Evolutionary conservation across 1,140 invertebrate species (phyloP).

Genomic region (Trialeurodes vaporariorum): DNA sequence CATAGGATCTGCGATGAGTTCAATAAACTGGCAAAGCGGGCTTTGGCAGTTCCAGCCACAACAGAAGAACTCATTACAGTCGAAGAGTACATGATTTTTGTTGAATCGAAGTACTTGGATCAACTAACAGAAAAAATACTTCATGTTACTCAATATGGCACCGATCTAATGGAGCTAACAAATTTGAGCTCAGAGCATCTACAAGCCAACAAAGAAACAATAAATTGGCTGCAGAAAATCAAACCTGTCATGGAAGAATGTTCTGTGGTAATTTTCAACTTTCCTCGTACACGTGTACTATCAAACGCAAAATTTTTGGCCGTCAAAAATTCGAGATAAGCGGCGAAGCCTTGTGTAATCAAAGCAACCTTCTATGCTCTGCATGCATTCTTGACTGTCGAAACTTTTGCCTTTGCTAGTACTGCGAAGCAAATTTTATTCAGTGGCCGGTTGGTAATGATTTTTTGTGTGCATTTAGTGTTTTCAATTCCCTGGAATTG

Average conservation of each 20-base stretch:
- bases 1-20: slow-evolving; percentile 20
- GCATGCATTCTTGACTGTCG: no score
- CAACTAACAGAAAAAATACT: slow-evolving; percentile 48
- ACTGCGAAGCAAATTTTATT: slow-evolving; percentile 23
- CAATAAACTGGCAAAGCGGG: slow-evolving; percentile 30
- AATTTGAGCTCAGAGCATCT: slow-evolving; percentile 51
- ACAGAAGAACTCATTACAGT: slow-evolving; percentile 59
- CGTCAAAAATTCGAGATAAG: no score
- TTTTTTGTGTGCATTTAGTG: slow-evolving; percentile 3
- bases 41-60: slow-evolving; percentile 48
- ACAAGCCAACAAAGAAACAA: slow-evolving; percentile 48
- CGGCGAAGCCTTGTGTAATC: no score
- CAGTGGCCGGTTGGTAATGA: background rate
- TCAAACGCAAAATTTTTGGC: no score
- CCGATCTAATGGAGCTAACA: slow-evolving; percentile 53
- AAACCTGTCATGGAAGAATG: slow-evolving; percentile 58
- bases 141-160: slow-evolving; percentile 45
- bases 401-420: no score
- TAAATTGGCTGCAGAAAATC: slow-evolving; percentile 59
- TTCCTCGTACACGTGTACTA: slow-evolving; percentile 7
- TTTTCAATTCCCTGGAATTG: no score
- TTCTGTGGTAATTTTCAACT: slow-evolving; percentile 36
- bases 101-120: slow-evolving; percentile 46
- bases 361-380: no score
- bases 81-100: slow-evolving; percentile 50